phyloP scores from a whole-genome alignment of 1,140 invertebrate species.

The Zophobas atratus region DNA sequence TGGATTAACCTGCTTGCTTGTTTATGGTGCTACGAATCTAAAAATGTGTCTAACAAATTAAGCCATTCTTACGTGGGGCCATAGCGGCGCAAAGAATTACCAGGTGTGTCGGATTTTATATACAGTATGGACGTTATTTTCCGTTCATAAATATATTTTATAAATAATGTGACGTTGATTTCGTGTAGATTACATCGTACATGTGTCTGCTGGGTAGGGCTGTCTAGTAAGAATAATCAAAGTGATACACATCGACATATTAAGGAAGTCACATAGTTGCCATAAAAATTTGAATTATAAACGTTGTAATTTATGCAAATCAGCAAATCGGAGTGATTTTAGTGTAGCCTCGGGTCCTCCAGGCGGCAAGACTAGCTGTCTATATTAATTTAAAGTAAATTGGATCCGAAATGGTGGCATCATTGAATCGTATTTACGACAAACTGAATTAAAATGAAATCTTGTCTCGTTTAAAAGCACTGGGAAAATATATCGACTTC shows the following conservation, averaged over 20 bases:
- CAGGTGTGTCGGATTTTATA: not conserved
- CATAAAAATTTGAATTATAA: slow-evolving; percentile 34
- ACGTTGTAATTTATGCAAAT: slow-evolving; percentile 31
- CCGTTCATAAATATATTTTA: slow-evolving; percentile 1
- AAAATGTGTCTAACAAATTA: too few species aligned
- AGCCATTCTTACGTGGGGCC: too few species aligned
- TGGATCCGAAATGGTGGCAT: slow-evolving; percentile 27
- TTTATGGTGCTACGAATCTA: too few species aligned
- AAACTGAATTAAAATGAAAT: not conserved
- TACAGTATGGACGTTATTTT: not conserved
- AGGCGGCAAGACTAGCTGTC: not conserved
- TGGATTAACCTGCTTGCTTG: too few species aligned
- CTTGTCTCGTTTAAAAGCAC: slow-evolving; percentile 14
- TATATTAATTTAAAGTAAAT: slow-evolving; percentile 33
- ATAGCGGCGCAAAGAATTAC: not conserved
- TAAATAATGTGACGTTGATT: slow-evolving; percentile 17
- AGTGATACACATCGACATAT: slow-evolving; percentile 12
- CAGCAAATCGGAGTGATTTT: slow-evolving; percentile 27
- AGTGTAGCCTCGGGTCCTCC: slow-evolving; percentile 1
- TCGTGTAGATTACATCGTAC: not conserved
- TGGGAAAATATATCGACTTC: slow-evolving; percentile 19
- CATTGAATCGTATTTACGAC: slow-evolving; percentile 24
- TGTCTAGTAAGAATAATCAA: slow-evolving; percentile 23
- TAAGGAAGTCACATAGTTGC: slow-evolving; percentile 26
- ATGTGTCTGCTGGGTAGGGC: not conserved